Percentiles rank a stretch among this genome's conserved stretches.
Conservation (phyloP, 1,140 invertebrate species). For the Halyomorpha halys region DNA sequence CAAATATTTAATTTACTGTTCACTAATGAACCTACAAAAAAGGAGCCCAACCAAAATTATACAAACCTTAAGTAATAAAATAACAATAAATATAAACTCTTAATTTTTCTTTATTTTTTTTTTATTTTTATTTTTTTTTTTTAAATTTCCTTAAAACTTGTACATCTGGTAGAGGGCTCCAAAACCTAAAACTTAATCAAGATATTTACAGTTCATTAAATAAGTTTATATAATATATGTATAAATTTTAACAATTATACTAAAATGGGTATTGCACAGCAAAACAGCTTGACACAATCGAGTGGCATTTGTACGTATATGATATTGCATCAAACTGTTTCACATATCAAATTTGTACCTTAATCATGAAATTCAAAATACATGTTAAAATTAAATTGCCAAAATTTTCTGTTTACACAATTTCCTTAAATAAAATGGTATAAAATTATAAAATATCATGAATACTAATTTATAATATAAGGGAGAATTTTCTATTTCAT, state of each 20-base stretch:
- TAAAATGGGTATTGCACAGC: constrained; percentile 2
- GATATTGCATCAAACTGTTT: constrained; percentile 2
- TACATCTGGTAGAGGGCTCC: neutral
- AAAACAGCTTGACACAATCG: constrained; percentile 1
- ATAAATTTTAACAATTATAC: neutral
- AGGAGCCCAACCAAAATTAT: neutral
- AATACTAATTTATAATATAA: neutral
- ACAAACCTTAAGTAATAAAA: neutral
- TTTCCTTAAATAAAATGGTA: neutral
- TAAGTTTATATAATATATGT: neutral
- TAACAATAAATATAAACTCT: constrained; percentile 8
- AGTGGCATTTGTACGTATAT: constrained; percentile 4
- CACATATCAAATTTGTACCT: constrained; percentile 7
- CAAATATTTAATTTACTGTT: constrained; percentile 9
- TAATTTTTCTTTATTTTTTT: neutral
- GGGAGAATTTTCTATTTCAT: neutral
- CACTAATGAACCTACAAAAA: constrained; percentile 1
- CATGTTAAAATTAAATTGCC: neutral
- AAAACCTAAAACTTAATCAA: neutral
- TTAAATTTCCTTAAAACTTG: too few species aligned
- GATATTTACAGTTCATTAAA: neutral
- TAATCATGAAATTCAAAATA: neutral
- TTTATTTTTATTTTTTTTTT: too few species aligned
- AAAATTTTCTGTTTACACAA: neutral
- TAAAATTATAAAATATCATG: constrained; percentile 8